phyloP scores from a whole-genome alignment of 1,140 invertebrate genomes.

The Zaprionus africanus region DNA sequence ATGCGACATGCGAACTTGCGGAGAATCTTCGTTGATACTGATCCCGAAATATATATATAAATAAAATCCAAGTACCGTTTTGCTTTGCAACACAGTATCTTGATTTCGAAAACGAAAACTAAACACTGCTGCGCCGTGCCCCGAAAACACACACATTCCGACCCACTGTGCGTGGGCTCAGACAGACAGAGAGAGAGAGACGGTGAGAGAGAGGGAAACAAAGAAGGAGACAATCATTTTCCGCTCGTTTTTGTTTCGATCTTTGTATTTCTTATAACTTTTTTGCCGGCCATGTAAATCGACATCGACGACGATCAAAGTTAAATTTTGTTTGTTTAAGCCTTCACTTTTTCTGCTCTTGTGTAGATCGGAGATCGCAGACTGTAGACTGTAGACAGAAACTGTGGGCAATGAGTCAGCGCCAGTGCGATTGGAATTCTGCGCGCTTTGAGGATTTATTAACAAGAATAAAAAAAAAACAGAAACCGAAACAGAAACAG shows the following conservation, averaged over 20 bases:
- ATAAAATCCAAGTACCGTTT: conserved; percentile 59
- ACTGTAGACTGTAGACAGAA: conserved; percentile 16
- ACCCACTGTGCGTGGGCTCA: conserved; percentile 70
- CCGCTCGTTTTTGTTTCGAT: conserved; percentile 44
- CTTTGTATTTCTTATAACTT: conserved; percentile 8
- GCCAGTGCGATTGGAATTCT: conserved; percentile 72
- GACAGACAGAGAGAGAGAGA: conserved; percentile 15
- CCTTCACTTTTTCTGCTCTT: conserved; percentile 69
- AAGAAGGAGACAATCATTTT: conserved; percentile 40
- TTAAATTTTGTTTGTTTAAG: conserved; percentile 66
- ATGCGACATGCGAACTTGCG: conserved; percentile 40
- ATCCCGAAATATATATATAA: not conserved
- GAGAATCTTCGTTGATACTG: not conserved
- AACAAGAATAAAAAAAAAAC: conserved; percentile 77
- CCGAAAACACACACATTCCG: conserved; percentile 55
- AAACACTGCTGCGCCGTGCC: conserved; percentile 49
- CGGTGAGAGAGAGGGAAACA: not conserved
- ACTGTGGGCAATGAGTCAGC: conserved; percentile 61
- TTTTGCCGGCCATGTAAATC: conserved; percentile 52
- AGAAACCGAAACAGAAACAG: conserved; percentile 51
- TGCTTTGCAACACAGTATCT: conserved; percentile 65
- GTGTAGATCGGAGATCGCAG: conserved; percentile 19
- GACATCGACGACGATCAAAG: conserved; percentile 50
- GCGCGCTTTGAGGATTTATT: conserved; percentile 82
- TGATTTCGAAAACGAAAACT: conserved; percentile 71